Evolutionary conservation across 2,113 vertebrate species (phyloP).

Genomic region (Gracilinanus agilis): DNA sequence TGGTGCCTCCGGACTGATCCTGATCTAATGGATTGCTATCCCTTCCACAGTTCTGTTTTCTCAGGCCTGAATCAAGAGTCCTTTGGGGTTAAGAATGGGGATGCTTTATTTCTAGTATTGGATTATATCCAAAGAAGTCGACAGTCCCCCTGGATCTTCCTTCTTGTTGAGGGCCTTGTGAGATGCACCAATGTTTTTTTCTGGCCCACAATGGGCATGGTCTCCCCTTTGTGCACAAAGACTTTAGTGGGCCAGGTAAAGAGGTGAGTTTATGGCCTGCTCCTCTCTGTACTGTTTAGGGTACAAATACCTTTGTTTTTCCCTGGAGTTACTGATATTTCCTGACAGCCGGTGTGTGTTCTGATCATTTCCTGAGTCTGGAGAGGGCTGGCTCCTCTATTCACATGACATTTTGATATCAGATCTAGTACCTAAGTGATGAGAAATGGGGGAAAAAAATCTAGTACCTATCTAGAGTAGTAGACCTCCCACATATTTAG

Average conservation of each 20-base stretch:
- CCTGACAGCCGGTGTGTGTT: background rate
- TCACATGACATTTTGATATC: conserved; percentile 14
- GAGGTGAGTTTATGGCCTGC: background rate
- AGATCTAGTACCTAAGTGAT: conserved; percentile 21
- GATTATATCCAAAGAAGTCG: background rate
- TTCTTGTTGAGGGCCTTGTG: background rate
- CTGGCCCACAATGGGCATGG: background rate
- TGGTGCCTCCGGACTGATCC: background rate
- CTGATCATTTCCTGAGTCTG: conserved; percentile 35
- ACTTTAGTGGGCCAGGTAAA: background rate
- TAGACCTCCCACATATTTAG: conserved; percentile 50
- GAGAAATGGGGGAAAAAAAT: background rate
- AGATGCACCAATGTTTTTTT: background rate
- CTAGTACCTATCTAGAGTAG: conserved; percentile 2
- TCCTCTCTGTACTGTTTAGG: background rate
- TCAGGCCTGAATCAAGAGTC: background rate
- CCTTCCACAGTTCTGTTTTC: background rate
- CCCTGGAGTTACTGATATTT: background rate
- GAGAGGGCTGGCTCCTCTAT: conserved; percentile 31
- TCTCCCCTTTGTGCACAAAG: background rate
- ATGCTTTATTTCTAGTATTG: background rate
- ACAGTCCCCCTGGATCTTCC: background rate
- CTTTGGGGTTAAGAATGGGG: background rate
- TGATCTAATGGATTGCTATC: background rate
- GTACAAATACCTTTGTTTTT: conserved; percentile 16